Evolutionary conservation across 2,888 invertebrate species (phyloP).

Genomic region (Conomelus anceps): DNA sequence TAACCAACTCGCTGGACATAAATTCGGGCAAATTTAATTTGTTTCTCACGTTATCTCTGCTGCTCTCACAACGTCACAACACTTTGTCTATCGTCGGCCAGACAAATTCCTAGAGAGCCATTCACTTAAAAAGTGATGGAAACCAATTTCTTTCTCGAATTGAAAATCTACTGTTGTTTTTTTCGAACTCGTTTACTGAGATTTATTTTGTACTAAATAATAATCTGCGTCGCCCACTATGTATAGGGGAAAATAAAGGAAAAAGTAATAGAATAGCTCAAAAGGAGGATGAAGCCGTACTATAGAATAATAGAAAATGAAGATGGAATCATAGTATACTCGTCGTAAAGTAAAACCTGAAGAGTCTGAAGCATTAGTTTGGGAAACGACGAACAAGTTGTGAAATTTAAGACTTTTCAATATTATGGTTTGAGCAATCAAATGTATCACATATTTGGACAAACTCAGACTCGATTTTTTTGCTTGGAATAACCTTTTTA

Average conservation of each 20-base stretch:
- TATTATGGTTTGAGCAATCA: too few relatives aligned
- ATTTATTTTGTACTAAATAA: neutral
- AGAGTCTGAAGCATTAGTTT: too few relatives aligned
- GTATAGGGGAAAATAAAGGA: neutral
- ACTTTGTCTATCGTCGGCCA: neutral
- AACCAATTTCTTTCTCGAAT: neutral
- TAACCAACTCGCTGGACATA: slow-evolving; percentile 1
- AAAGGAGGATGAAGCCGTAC: too few relatives aligned
- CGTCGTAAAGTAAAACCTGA: too few relatives aligned
- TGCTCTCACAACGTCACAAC: neutral
- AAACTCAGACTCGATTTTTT: too few relatives aligned
- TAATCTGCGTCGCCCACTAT: neutral
- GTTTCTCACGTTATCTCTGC: neutral
- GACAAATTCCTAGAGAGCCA: neutral
- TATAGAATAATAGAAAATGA: too few relatives aligned
- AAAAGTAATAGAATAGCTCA: neutral
- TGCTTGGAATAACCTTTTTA: too few relatives aligned
- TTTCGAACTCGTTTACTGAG: neutral
- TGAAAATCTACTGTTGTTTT: neutral
- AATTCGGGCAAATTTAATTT: neutral
- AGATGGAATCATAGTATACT: too few relatives aligned
- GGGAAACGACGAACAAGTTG: too few relatives aligned
- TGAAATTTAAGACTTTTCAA: too few relatives aligned
- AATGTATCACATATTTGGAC: too few relatives aligned
- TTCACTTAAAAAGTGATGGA: neutral